Conservation (phyloP, 1,140 invertebrate genomes). For the Hyposmocoma kahamanoa region DNA sequence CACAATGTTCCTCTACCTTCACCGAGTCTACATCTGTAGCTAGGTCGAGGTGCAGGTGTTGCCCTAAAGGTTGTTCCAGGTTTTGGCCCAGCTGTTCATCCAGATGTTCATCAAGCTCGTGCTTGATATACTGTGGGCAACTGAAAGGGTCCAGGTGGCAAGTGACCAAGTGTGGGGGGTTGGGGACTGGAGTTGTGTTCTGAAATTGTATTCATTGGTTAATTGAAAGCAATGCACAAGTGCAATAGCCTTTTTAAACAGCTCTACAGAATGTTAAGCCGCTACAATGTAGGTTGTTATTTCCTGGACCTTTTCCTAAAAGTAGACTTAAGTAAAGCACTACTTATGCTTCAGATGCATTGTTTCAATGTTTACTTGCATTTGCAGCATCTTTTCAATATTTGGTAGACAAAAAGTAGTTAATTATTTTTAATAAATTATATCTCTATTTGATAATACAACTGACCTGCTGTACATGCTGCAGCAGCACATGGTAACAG, state of each 20-base stretch:
- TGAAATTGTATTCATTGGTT: too few relatives aligned
- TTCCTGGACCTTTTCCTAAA: not conserved
- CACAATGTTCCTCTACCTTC: slow-evolving; percentile 26
- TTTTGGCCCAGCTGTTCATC: not conserved
- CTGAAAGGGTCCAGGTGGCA: too few relatives aligned
- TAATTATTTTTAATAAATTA: not conserved
- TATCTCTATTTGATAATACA: not conserved
- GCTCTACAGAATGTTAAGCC: too few relatives aligned
- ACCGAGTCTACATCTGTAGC: slow-evolving; percentile 13
- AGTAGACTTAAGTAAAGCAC: not conserved
- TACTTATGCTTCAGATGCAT: not conserved
- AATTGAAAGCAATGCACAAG: too few relatives aligned
- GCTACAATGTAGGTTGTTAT: not conserved
- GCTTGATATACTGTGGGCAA: not conserved
- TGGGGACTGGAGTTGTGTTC: too few relatives aligned
- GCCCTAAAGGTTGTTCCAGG: not conserved
- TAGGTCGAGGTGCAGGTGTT: slow-evolving; percentile 6
- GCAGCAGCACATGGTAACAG: slow-evolving; percentile 25
- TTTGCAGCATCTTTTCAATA: too few relatives aligned
- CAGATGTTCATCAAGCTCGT: not conserved
- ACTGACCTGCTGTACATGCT: slow-evolving; percentile 20
- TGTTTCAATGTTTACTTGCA: not conserved
- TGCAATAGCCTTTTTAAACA: too few relatives aligned
- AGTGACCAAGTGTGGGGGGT: too few relatives aligned
- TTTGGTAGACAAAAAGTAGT: not conserved